Evolutionary conservation across 2,888 invertebrate species (phyloP).

Genomic region (Rhopalosiphum nymphaeae): DNA sequence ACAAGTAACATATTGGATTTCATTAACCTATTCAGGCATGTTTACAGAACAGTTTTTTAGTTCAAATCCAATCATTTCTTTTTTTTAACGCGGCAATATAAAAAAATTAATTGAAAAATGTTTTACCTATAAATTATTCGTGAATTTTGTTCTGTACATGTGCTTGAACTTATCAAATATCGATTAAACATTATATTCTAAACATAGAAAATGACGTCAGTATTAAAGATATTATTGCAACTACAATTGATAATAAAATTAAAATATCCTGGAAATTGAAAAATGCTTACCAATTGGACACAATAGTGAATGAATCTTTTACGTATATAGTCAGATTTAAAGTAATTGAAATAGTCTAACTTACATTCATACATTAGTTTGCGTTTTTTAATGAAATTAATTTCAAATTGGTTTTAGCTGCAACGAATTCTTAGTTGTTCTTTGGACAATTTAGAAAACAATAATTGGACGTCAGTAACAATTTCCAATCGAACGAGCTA

Average conservation of each 20-base stretch:
- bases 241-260: background rate
- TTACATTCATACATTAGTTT: background rate
- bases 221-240: conserved; percentile 1
- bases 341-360: conserved; percentile 16
- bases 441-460: background rate
- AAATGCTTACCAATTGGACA: background rate
- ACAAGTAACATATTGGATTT: background rate
- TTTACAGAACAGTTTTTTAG: background rate
- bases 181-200: background rate
- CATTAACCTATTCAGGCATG: background rate
- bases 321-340: conserved; percentile 12
- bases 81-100: background rate
- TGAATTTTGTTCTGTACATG: background rate
- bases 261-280: conserved; percentile 12
- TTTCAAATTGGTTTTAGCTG: background rate
- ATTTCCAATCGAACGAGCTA: background rate
- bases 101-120: background rate
- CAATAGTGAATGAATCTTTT: background rate
- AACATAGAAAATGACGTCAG: background rate
- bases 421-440: conserved; percentile 45
- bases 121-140: background rate
- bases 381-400: background rate
- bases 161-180: background rate
- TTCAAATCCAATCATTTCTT: background rate
- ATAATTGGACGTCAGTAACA: background rate